Base-by-base conservation (phyloP, 1,140 invertebrate genomes). In the Brachionus rubens region DNA sequence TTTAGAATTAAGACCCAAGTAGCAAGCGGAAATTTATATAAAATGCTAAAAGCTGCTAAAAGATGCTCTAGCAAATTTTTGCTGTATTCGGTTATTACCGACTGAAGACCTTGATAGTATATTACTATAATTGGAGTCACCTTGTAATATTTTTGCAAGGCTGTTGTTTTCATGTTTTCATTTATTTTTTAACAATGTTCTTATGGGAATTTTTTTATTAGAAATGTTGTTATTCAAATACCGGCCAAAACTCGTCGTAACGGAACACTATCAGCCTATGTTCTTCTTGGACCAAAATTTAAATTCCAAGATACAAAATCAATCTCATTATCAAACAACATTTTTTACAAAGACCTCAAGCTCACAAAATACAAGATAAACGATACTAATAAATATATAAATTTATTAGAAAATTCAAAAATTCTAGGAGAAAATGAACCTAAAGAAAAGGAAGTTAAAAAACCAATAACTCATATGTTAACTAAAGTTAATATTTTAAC, bases 341-440 rank as follows among this genome's bases (percentile, higher is more conserved):
- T 41, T n/a, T 41, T 56, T n/a, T 56, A 16, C 19, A 75, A 56
- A 21, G 21, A 16, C 24, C 5, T 56, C 12, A 41, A 54, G 19
- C 47, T 75, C 10, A 33, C 40, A 14, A 54, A 43, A 54, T 75
- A 54, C 28, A 41, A 30, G 36, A 16, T 54, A 5, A 59, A 75
- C 30, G 36, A 41, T 16, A 56, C 36, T 30, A 12, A 54, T 2
- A 54, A 19, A 24, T 41, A 56, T 75, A 16, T 54, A 0, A 54
- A 54, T 59, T 75, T 75, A 14, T 54, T 75, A 54, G 54, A 75
- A 41, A 75, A 47, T 10, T 19, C 54, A 59, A 59, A 59, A 59
- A 36, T 59, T 59, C 21, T 59, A 36, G 54, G 54, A 9, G 30
- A 59, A n/a, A 19, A n/a, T 21, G 54, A 59, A 9, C 30, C 54